Evolutionary conservation across 1,140 invertebrate species (phyloP), one percentile per base, ranked within the genome.

Genomic region (Helicoverpa zea): DNA sequence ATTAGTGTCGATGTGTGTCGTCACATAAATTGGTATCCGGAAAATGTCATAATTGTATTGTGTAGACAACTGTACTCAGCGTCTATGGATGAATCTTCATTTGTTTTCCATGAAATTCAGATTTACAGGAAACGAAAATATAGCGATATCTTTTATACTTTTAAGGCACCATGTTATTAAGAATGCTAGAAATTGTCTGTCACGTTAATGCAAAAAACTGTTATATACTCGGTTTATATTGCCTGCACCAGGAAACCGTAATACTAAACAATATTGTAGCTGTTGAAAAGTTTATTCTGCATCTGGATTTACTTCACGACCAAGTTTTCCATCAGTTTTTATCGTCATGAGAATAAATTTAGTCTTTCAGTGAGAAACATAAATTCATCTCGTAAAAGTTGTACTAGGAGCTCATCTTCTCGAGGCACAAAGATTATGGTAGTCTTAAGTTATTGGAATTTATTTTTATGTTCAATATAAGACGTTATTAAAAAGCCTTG

Each of bases 311-410:
- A 49, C 18, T n/a, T 16, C 13, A 30, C 47, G 59, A 64, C 5
- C 14, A 51, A 63, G 18, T 76, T 64, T 66, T 77, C 73, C 18
- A 77, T 66, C 75, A 77, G n/a, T 47, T 54, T 75, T 64, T 64
- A 56, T 61, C 18, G 51, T 58, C 70, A 58, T 54, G 49, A 76
- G 47, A 76, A 76, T 76, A 76, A 51, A 63, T 76, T 76, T 18
- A n/a, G 43, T 58, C 59, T 76, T 76, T 18, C 43, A 76, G 47
- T 76, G 58, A 63, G 58, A 74, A 30, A 77, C 51, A 66, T 77
- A 52, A 77, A 56, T 58, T 73, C 54, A 54, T 66, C 59, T 77
- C n/a, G 47, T 51, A 76, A 61, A 59, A 52, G 29, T 52, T 47
- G 52, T 54, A 64, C 14, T 43, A n/a, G 5, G 13, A 43, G 14